Evolutionary conservation across 1,140 invertebrate genomes (phyloP).

Genomic region (Maniola jurtina): DNA sequence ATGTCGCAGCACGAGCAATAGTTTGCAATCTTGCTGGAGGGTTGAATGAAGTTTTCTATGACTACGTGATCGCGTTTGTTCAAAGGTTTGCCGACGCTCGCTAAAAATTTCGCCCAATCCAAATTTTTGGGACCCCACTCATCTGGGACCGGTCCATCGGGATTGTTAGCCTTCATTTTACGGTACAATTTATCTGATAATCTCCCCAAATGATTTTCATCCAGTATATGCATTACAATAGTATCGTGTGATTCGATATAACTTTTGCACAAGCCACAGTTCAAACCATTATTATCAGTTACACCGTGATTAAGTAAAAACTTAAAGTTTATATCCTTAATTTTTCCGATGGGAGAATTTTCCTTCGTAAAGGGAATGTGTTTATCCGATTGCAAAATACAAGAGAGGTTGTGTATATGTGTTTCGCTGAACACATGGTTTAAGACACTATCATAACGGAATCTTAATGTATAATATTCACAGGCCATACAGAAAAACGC

Average conservation of each 20-base stretch:
- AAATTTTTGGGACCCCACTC: slow-evolving; percentile 70
- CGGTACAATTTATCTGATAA: slow-evolving; percentile 64
- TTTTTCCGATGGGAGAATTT: slow-evolving; percentile 49
- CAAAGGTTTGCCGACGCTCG: slow-evolving; percentile 60
- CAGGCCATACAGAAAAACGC: slow-evolving; percentile 71
- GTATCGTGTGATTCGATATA: slow-evolving; percentile 50
- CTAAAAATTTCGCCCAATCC: slow-evolving; percentile 67
- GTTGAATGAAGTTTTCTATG: slow-evolving; percentile 70
- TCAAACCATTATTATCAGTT: slow-evolving; percentile 33
- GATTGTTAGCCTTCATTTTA: slow-evolving; percentile 50
- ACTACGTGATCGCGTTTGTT: slow-evolving; percentile 62
- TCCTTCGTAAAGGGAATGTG: slow-evolving; percentile 53
- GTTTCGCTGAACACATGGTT: slow-evolving; percentile 68
- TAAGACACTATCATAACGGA: slow-evolving; percentile 68
- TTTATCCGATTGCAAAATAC: slow-evolving; percentile 63
- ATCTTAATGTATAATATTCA: slow-evolving; percentile 69
- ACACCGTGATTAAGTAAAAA: slow-evolving; percentile 58
- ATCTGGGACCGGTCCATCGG: slow-evolving; percentile 54
- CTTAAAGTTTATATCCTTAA: slow-evolving; percentile 62
- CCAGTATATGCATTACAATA: slow-evolving; percentile 59
- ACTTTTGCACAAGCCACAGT: slow-evolving; percentile 55
- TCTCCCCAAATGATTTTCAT: slow-evolving; percentile 62
- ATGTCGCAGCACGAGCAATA: slow-evolving; percentile 69
- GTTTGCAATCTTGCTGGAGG: slow-evolving; percentile 64
- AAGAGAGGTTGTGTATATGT: slow-evolving; percentile 63